Conservation (phyloP, 2,113 vertebrate genomes). For the Triplophysa tibetana region DNA sequence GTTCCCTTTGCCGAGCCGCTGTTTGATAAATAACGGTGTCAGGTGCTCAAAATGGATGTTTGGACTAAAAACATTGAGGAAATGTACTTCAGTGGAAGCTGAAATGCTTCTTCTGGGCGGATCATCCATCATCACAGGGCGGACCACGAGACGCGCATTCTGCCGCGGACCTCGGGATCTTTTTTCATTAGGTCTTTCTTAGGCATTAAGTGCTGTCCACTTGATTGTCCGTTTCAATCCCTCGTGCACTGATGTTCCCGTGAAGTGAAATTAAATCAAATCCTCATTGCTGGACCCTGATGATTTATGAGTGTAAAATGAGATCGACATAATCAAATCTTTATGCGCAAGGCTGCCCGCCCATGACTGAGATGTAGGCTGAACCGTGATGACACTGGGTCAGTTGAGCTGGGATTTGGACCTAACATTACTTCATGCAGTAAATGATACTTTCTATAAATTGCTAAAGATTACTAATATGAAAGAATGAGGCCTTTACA, state of each 20-base stretch:
- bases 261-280: constrained; percentile 49
- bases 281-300: constrained; percentile 30
- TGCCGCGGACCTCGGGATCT: constrained; percentile 17
- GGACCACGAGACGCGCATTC: constrained; percentile 22
- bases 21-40: constrained; percentile 60
- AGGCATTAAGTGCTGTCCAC: constrained; percentile 39
- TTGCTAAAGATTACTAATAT: too few species aligned
- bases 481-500: too few species aligned
- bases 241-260: constrained; percentile 15
- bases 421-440: too few species aligned
- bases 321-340: constrained; percentile 42
- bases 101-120: constrained; percentile 50
- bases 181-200: constrained; percentile 49
- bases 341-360: neutral
- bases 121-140: constrained; percentile 57
- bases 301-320: constrained; percentile 45
- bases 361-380: constrained; percentile 23
- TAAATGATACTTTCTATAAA: too few species aligned
- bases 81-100: constrained; percentile 58
- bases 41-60: constrained; percentile 57
- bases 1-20: constrained; percentile 28
- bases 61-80: constrained; percentile 56
- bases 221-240: constrained; percentile 33
- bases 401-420: constrained; percentile 16
- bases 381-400: constrained; percentile 24